These are phyloP conservation scores for Lithophane ornitopus DNA, from an alignment of 2,888 invertebrate species.

Conservation along the genomic window DNA sequence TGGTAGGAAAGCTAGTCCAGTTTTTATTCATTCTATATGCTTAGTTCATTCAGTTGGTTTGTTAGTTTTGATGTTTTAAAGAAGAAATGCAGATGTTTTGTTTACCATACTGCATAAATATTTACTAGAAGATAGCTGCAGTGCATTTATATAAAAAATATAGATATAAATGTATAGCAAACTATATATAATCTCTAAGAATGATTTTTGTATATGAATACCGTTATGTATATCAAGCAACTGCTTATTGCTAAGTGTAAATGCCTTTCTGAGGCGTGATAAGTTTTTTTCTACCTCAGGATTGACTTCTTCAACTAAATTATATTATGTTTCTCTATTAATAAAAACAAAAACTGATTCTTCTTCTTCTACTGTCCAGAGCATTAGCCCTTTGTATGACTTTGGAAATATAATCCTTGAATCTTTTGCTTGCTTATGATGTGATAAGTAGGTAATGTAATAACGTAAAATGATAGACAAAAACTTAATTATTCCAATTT, in stretches of 20 bases:
- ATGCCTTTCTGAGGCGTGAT: background rate
- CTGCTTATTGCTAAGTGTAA: background rate
- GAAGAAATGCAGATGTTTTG: slow-evolving; percentile 9
- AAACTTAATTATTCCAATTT: background rate
- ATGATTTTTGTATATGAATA: too few species aligned
- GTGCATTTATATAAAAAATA: background rate
- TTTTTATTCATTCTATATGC: slow-evolving; percentile 16
- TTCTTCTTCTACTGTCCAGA: background rate
- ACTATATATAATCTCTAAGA: too few species aligned
- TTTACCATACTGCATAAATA: slow-evolving; percentile 3
- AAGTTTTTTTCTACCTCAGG: background rate
- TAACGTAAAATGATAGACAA: too few species aligned
- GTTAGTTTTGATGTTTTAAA: background rate
- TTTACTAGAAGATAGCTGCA: background rate
- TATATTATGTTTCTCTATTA: background rate
- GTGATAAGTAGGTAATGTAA: background rate
- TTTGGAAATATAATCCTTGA: background rate
- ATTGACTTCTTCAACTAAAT: background rate
- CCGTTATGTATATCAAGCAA: too few species aligned
- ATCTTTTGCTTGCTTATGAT: background rate
- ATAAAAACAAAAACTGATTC: background rate
- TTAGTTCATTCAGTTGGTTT: background rate
- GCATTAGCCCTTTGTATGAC: background rate
- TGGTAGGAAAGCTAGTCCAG: background rate
- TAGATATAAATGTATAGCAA: too few species aligned